Percentiles rank a stretch among this genome's conserved stretches.
These are phyloP conservation scores for Cyanoderma ruficeps DNA, from an alignment of 2,113 vertebrate genomes.

Conservation along the genomic window DNA sequence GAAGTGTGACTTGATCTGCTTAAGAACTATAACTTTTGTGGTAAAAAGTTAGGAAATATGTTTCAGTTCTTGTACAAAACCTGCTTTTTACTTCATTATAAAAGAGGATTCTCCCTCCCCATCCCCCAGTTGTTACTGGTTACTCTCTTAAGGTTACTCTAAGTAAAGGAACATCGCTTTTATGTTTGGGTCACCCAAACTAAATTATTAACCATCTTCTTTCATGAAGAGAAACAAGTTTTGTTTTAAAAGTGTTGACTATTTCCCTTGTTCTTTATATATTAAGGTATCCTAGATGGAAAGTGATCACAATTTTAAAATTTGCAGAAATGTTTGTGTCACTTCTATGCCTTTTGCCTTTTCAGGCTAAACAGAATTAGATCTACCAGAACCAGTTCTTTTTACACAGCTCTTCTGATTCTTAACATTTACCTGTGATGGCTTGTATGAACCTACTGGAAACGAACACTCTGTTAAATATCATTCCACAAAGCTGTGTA, in stretches of 20 bases:
- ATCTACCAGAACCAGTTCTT: not conserved
- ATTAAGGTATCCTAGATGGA: not conserved
- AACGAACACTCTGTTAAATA: not conserved
- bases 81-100: not conserved
- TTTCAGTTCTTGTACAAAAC: not conserved
- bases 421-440: not conserved
- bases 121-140: fast-evolving
- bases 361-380: not conserved
- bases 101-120: not conserved
- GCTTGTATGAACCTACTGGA: not conserved
- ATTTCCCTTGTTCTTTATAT: not conserved
- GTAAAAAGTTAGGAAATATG: not conserved
- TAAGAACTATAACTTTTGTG: not conserved
- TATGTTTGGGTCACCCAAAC: not conserved
- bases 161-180: not conserved
- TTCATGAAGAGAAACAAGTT: not conserved
- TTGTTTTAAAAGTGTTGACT: not conserved
- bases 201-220: not conserved
- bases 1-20: not conserved
- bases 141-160: not conserved
- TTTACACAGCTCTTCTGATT: not conserved
- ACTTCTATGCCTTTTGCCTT: not conserved
- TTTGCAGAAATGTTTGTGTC: not conserved
- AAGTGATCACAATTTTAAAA: not conserved
- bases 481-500: not conserved